A percentile compares a stretch with the other conserved stretches of the same genome.
phyloP scores from a whole-genome alignment of 1,140 invertebrate genomes.

The Drosophila bocqueti region DNA sequence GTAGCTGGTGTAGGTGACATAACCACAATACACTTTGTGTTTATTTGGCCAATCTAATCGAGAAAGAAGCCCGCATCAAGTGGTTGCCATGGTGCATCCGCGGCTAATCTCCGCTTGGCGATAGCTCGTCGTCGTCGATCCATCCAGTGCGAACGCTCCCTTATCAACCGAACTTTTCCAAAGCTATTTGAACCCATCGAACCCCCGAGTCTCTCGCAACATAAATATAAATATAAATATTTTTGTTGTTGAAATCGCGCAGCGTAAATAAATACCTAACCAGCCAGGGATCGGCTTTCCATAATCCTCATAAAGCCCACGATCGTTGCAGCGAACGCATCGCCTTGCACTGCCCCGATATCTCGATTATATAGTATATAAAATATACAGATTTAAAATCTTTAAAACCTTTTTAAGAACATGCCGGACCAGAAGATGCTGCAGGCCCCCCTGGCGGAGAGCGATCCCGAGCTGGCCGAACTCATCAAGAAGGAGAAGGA shows the following conservation, averaged over 20 bases:
- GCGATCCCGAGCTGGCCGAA: slow-evolving; percentile 94
- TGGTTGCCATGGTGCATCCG: slow-evolving; percentile 32
- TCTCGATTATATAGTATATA: background rate
- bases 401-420: slow-evolving; percentile 14
- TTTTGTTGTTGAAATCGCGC: slow-evolving; percentile 32
- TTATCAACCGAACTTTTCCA: slow-evolving; percentile 59
- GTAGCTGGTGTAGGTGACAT: background rate
- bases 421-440: slow-evolving; percentile 85
- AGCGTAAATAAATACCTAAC: slow-evolving; percentile 5
- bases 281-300: slow-evolving; percentile 5
- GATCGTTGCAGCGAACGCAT: slow-evolving; percentile 51
- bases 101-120: slow-evolving; percentile 44
- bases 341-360: slow-evolving; percentile 8
- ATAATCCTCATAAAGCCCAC: slow-evolving; percentile 37
- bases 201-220: slow-evolving; percentile 17
- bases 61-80: background rate
- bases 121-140: slow-evolving; percentile 29
- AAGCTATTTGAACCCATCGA: slow-evolving; percentile 64
- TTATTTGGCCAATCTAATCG: slow-evolving; percentile 36
- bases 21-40: background rate
- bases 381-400: background rate
- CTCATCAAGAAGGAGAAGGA: slow-evolving; percentile 95
- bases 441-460: slow-evolving; percentile 88
- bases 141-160: background rate
- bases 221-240: slow-evolving; percentile 38